A percentile compares a stretch with the other conserved stretches of the same genome.
Evolutionary conservation across 2,797 vertebrate species (phyloP).

Genomic region (Argya squamiceps): DNA sequence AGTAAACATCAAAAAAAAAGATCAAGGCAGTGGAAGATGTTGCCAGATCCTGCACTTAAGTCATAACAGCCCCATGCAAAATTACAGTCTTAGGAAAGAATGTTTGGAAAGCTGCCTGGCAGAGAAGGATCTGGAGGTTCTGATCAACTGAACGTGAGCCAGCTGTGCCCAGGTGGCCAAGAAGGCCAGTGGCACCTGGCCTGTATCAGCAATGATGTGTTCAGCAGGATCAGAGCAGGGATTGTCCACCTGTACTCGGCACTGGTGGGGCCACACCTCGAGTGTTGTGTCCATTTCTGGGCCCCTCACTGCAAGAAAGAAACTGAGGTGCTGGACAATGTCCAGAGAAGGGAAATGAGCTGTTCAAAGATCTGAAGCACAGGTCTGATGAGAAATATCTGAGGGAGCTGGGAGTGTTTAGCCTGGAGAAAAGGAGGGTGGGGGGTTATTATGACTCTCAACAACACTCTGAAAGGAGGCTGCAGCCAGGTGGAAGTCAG

Average conservation of each 20-base stretch:
- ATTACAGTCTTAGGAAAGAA: background rate
- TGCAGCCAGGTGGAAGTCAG: accelerated
- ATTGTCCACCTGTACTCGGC: accelerated
- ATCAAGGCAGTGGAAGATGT: background rate
- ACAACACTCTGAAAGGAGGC: background rate
- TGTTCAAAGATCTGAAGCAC: background rate
- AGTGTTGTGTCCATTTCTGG: background rate
- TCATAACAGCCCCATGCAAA: background rate
- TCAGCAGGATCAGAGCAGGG: accelerated
- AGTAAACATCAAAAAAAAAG: background rate
- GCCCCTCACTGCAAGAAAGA: background rate
- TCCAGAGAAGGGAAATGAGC: background rate
- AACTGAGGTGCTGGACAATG: accelerated
- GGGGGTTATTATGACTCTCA: background rate
- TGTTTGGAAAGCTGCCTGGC: background rate
- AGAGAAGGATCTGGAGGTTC: background rate
- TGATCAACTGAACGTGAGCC: background rate
- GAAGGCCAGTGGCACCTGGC: background rate
- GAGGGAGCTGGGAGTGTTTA: background rate
- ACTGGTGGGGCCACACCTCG: accelerated
- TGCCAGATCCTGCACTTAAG: background rate
- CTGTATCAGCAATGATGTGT: accelerated
- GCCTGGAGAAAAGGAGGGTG: background rate
- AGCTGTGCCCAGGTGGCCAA: background rate
- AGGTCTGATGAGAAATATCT: background rate